Percentiles rank a stretch among this genome's conserved stretches.
Evolutionary conservation across 2,888 invertebrate species (phyloP).

Genomic region (Micropterix aruncella): DNA sequence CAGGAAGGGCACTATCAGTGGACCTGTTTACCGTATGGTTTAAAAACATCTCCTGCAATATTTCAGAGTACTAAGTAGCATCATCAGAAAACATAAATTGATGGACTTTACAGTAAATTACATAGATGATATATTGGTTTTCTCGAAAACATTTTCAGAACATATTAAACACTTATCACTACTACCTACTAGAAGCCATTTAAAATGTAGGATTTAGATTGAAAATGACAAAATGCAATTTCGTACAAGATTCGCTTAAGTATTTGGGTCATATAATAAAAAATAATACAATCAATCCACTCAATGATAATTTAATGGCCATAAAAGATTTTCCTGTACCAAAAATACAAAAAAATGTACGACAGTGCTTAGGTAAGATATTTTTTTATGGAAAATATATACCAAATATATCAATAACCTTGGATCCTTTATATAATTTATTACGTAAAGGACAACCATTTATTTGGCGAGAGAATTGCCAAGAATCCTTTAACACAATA

Average conservation of each 20-base stretch:
- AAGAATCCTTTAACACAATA: too few species aligned
- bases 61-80: constrained; percentile 8
- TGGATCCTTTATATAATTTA: constrained; percentile 14
- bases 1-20: constrained; percentile 14
- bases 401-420: constrained; percentile 9
- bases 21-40: constrained; percentile 12
- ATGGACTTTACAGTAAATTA: constrained; percentile 11
- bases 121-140: constrained; percentile 13
- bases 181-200: constrained; percentile 8
- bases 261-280: constrained; percentile 13
- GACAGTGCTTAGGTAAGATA: constrained; percentile 9
- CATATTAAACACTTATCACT: constrained; percentile 10
- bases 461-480: constrained; percentile 8
- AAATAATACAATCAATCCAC: constrained; percentile 12
- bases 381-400: constrained; percentile 9
- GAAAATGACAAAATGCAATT: constrained; percentile 10
- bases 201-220: constrained; percentile 7
- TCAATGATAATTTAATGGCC: constrained; percentile 13
- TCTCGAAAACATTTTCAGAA: constrained; percentile 12
- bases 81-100: constrained; percentile 1
- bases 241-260: constrained; percentile 11
- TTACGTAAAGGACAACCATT: constrained; percentile 10
- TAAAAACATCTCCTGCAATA: constrained; percentile 12
- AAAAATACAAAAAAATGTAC: constrained; percentile 8
- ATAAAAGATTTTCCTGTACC: constrained; percentile 12